Base-by-base conservation (phyloP, 2,113 vertebrate genomes). In the Sisor rabdophorus region DNA sequence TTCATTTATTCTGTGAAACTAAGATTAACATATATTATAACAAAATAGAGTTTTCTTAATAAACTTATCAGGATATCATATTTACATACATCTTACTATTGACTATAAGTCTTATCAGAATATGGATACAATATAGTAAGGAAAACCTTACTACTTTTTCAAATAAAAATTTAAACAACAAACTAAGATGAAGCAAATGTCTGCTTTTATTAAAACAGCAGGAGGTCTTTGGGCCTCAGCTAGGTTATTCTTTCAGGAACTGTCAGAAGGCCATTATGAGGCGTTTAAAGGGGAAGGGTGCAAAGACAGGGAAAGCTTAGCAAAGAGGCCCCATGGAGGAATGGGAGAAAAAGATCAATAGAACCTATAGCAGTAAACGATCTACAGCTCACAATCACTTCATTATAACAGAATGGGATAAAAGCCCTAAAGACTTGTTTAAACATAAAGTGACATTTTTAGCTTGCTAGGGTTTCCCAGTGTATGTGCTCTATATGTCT, bases 231-330 rank as follows among this genome's bases (percentile, higher is more conserved):
- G 63, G 82, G 50, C 59, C 48, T 44, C 58, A 36, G 69, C 75
- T 79, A 44, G 73, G 75, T 80, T 72, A 79, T 78, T 83, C 68
- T 78, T 82, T 79, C 59, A 83, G 59, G 75, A 81, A 71, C 81
- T 76, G 77, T 82, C 78, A 71, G 69, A 72, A 76, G 79, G 78
- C 83, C 84, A 84, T 68, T 71, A 73, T 69, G 53, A 79, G 77
- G 73, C 4, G 59, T 17, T n/a, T 72, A 20, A 73, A 68, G 63
- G 32, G 53, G 56, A 80, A 22, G 68, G 30, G 54, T 36, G 56
- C 30, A 24, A 10, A 59, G 55, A 70, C 65, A 73, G 81, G 68
- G 54, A 53, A 53, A n/a, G 48, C 12, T 55, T 79, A 64, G 70
- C 65, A 65, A 50, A 40, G 65, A 78, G 71, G 65, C 68, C 77